Evolutionary conservation across 2,113 vertebrate species (phyloP).

Genomic region (Saiga tatarica): DNA sequence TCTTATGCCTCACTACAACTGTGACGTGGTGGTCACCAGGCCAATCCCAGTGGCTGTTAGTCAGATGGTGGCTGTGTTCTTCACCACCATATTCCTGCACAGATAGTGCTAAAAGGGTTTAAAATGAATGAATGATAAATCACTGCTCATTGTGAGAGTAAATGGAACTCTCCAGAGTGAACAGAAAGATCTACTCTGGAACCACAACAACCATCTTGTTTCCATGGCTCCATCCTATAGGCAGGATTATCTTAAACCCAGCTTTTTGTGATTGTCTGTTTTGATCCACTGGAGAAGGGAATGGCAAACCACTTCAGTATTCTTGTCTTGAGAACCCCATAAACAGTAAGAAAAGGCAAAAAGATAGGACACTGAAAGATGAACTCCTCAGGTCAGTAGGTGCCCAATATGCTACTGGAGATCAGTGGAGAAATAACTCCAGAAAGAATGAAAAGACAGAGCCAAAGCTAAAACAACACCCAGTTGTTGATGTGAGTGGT

Average conservation of each 20-base stretch:
- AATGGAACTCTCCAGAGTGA: background rate
- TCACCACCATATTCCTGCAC: background rate
- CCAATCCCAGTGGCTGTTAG: background rate
- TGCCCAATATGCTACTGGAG: background rate
- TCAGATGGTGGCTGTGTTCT: background rate
- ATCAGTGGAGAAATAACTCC: background rate
- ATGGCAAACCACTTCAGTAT: background rate
- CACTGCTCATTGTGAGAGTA: background rate
- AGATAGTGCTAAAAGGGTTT: background rate
- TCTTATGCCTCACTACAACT: background rate
- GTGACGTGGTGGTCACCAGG: background rate
- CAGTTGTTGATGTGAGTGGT: background rate
- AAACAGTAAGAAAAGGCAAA: background rate
- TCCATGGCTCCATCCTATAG: background rate
- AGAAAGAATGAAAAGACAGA: background rate
- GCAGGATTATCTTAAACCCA: background rate
- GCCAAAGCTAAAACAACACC: background rate
- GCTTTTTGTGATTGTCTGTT: background rate
- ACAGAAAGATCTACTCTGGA: background rate
- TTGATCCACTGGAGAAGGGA: background rate
- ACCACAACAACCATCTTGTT: background rate
- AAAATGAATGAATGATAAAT: background rate
- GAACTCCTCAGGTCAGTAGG: background rate
- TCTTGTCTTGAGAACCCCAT: background rate
- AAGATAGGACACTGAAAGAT: background rate